Evolutionary conservation across 2,888 invertebrate genomes (phyloP).

Genomic region (Parthenolecanium corni): DNA sequence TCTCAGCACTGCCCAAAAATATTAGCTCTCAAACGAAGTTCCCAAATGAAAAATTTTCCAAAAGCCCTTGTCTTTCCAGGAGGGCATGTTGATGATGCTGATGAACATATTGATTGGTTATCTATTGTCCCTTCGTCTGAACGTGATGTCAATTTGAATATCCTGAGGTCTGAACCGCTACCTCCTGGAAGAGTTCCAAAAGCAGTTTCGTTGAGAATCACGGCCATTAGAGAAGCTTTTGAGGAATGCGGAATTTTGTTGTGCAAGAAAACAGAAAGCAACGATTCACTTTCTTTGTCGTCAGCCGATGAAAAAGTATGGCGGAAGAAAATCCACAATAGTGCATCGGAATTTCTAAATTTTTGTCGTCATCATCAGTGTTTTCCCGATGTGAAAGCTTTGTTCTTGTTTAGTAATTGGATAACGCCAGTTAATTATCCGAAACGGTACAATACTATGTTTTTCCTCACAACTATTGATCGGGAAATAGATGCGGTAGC

Average conservation of each 20-base stretch:
- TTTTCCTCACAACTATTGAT: constrained; percentile 53
- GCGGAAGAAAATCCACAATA: constrained; percentile 51
- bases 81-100: too few species aligned
- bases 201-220: constrained; percentile 58
- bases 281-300: neutral
- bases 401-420: constrained; percentile 77
- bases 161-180: too few species aligned
- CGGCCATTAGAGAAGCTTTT: constrained; percentile 79
- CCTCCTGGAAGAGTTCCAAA: constrained; percentile 8
- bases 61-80: too few species aligned
- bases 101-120: too few species aligned
- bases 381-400: constrained; percentile 65
- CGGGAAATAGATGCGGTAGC: constrained; percentile 43
- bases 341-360: constrained; percentile 52
- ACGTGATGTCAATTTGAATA: too few species aligned
- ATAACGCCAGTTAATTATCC: constrained; percentile 49
- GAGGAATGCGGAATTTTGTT: constrained; percentile 75
- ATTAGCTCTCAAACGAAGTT: too few species aligned
- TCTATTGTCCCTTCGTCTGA: too few species aligned
- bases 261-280: constrained; percentile 41
- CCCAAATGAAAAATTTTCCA: too few species aligned
- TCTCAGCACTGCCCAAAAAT: too few species aligned
- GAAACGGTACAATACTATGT: constrained; percentile 57
- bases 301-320: constrained; percentile 40
- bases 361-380: constrained; percentile 57